A percentile compares a stretch with the other conserved stretches of the same genome.
Evolutionary conservation across 2,797 vertebrate species (phyloP).

Genomic region (Hydrophis major): DNA sequence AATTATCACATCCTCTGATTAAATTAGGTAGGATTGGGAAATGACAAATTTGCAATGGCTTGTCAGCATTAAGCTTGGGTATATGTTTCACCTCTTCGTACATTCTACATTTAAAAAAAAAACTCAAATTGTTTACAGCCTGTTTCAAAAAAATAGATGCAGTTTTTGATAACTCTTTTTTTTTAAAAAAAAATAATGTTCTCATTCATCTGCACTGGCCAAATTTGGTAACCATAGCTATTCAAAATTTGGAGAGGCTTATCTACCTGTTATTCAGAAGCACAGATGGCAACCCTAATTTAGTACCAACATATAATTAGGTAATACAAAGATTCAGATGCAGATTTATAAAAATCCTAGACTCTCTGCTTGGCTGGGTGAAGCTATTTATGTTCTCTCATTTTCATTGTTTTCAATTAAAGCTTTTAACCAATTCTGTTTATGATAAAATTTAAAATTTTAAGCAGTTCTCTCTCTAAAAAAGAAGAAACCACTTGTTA

Average conservation of each 20-base stretch:
- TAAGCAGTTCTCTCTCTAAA: background rate
- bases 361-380: background rate
- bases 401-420: background rate
- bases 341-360: background rate
- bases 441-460: background rate
- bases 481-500: background rate
- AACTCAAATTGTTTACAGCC: background rate
- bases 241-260: background rate
- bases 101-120: background rate
- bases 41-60: background rate
- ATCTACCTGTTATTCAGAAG: background rate
- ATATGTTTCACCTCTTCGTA: background rate
- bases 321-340: background rate
- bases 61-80: background rate
- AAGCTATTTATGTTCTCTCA: background rate
- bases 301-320: background rate
- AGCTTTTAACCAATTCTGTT: background rate
- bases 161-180: background rate
- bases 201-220: background rate
- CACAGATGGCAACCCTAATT: background rate
- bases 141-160: background rate
- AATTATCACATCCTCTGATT: background rate
- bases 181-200: background rate
- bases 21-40: background rate
- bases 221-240: background rate